phyloP scores from a whole-genome alignment of 2,888 invertebrate species.

The Petrolisthes manimaculis region DNA sequence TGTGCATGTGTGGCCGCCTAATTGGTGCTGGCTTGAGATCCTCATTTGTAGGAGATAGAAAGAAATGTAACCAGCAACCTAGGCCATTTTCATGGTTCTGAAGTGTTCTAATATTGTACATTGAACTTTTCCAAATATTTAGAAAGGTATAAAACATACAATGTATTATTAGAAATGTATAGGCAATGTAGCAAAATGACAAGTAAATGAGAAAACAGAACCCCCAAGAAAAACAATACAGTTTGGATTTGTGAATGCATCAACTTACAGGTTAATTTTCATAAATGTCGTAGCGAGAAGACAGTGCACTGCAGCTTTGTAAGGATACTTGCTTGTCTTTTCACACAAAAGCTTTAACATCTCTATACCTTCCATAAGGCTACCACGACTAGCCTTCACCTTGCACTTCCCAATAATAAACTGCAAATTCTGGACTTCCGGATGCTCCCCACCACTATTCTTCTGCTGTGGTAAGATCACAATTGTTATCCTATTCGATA shows the following conservation, averaged over 20 bases:
- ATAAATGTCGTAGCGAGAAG: slow-evolving; percentile 22
- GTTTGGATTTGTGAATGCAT: no score
- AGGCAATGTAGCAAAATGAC: no score
- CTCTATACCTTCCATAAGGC: slow-evolving; percentile 25
- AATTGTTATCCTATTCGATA: not conserved
- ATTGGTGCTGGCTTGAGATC: no score
- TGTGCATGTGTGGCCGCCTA: no score
- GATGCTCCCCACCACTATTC: not conserved
- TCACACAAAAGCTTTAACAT: slow-evolving; percentile 20
- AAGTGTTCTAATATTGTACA: no score
- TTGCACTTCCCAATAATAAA: slow-evolving; percentile 24
- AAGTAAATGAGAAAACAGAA: no score
- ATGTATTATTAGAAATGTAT: no score
- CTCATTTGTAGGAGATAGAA: not conserved
- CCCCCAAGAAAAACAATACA: no score
- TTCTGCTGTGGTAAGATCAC: not conserved
- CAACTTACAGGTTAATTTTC: slow-evolving; percentile 29
- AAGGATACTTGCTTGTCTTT: not conserved
- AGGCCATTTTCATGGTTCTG: no score
- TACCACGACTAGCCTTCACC: slow-evolving; percentile 12
- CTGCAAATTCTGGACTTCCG: slow-evolving; percentile 15
- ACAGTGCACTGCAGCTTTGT: slow-evolving; percentile 24
- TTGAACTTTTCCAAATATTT: no score
- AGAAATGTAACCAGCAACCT: not conserved
- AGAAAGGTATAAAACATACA: no score